These are phyloP conservation scores for Champsocephalus gunnari DNA, from an alignment of 2,797 vertebrate species.

Conservation along the genomic window DNA sequence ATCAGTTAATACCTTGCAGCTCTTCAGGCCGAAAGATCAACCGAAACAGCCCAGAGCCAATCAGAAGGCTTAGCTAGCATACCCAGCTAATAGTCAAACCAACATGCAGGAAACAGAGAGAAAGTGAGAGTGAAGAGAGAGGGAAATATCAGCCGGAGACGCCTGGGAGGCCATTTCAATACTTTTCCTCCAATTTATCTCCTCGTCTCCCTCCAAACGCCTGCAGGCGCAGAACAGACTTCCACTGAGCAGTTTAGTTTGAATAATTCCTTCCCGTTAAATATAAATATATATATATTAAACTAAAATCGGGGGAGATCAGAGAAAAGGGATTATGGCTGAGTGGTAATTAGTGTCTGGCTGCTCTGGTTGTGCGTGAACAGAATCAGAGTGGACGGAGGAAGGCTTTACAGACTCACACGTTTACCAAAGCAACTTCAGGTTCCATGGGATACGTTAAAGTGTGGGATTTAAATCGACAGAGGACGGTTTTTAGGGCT, in stretches of 20 bases:
- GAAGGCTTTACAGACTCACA: neutral
- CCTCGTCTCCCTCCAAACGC: constrained; percentile 72
- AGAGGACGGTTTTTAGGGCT: no score
- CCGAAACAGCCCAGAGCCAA: constrained; percentile 69
- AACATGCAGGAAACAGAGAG: constrained; percentile 26
- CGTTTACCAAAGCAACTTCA: neutral
- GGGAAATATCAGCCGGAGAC: constrained; percentile 44
- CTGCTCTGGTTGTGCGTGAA: constrained; percentile 52
- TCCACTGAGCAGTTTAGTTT: constrained; percentile 88
- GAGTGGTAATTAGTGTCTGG: constrained; percentile 85
- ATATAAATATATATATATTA: constrained; percentile 56
- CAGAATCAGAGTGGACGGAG: constrained; percentile 45
- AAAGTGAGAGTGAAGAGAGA: constrained; percentile 36
- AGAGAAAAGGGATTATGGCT: constrained; percentile 90
- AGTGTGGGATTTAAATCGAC: no score
- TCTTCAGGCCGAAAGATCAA: constrained; percentile 54
- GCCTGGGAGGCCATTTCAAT: constrained; percentile 81
- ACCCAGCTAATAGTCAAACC: constrained; percentile 56
- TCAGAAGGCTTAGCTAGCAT: constrained; percentile 71
- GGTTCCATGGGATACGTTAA: neutral
- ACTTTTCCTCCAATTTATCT: constrained; percentile 86
- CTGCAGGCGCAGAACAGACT: constrained; percentile 89
- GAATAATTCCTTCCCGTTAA: constrained; percentile 87
- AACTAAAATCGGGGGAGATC: constrained; percentile 86
- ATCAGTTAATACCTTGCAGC: constrained; percentile 63